These are phyloP conservation scores for Mellivora capensis DNA, from an alignment of 2,113 vertebrate species.

Conservation along the genomic window DNA sequence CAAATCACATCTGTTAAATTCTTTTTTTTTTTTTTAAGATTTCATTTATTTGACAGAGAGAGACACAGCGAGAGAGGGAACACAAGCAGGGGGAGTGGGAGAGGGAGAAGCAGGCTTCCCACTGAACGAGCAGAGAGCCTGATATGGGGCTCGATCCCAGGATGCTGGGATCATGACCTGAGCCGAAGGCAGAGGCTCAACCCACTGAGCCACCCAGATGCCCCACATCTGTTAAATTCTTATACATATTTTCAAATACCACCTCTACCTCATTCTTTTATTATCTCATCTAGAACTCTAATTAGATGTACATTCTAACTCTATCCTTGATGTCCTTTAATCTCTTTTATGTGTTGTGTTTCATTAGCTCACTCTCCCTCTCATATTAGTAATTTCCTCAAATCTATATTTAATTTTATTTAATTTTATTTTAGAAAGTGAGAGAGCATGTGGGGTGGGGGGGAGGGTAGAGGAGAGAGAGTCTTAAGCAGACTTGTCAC, in stretches of 20 bases:
- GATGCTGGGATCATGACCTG: no score
- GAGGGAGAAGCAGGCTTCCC: no score
- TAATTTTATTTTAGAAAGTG: neutral
- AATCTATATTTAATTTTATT: neutral
- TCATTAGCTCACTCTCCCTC: neutral
- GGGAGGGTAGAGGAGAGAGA: neutral
- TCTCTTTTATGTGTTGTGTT: neutral
- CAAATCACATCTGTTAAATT: neutral
- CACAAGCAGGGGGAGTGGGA: no score
- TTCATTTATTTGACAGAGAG: no score
- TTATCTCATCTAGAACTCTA: neutral
- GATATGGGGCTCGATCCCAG: no score
- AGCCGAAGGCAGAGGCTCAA: no score
- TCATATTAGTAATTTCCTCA: neutral
- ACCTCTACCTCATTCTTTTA: neutral
- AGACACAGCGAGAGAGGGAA: no score
- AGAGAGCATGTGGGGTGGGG: neutral
- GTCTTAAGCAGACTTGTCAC: neutral
- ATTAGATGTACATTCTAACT: neutral
- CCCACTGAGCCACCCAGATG: no score
- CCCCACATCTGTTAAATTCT: neutral
- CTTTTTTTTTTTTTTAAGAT: no score
- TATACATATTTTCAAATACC: conserved; percentile 13
- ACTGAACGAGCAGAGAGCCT: no score
- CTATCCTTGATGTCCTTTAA: neutral